phyloP scores from a whole-genome alignment of 2,888 invertebrate species.

The Pachycephus smyrnensis region DNA sequence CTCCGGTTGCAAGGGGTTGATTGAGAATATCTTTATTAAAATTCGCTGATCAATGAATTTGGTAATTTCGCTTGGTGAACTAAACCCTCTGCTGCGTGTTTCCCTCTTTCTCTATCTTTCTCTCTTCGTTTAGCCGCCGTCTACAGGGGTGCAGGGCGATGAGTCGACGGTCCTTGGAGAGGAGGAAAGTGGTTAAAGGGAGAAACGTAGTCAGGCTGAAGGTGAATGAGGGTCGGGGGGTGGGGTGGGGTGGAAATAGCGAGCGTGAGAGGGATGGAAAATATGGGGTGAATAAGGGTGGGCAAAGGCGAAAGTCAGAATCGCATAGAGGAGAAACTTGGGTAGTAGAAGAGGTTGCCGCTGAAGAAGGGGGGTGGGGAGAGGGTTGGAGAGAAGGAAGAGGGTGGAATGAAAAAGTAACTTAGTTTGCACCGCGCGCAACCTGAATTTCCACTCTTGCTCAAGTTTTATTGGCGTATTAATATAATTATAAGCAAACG shows the following conservation, averaged over 20 bases:
- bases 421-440: slow-evolving; percentile 6
- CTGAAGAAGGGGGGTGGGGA: slow-evolving; percentile 8
- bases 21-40: slow-evolving; percentile 28
- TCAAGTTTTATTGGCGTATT: slow-evolving; percentile 32
- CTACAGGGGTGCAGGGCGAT: not conserved
- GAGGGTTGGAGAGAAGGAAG: slow-evolving; percentile 3
- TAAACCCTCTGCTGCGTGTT: not conserved
- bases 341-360: slow-evolving; percentile 16
- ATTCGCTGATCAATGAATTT: slow-evolving; percentile 35
- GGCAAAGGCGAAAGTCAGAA: slow-evolving; percentile 10
- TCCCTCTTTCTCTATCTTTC: too few species aligned
- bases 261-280: slow-evolving; percentile 18
- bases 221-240: not conserved
- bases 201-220: not conserved
- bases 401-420: slow-evolving; percentile 18
- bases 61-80: slow-evolving; percentile 20
- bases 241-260: slow-evolving; percentile 2
- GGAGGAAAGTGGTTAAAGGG: not conserved
- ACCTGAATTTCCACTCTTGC: slow-evolving; percentile 19
- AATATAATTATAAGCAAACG: slow-evolving; percentile 34
- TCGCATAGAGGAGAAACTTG: slow-evolving; percentile 1
- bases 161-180: not conserved
- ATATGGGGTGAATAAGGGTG: slow-evolving; percentile 20
- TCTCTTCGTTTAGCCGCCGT: not conserved
- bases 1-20: slow-evolving; percentile 7